A percentile compares a stretch with the other conserved stretches of the same genome.
Conservation (phyloP, 2,113 vertebrate genomes). For the Thryonomys swinderianus region DNA sequence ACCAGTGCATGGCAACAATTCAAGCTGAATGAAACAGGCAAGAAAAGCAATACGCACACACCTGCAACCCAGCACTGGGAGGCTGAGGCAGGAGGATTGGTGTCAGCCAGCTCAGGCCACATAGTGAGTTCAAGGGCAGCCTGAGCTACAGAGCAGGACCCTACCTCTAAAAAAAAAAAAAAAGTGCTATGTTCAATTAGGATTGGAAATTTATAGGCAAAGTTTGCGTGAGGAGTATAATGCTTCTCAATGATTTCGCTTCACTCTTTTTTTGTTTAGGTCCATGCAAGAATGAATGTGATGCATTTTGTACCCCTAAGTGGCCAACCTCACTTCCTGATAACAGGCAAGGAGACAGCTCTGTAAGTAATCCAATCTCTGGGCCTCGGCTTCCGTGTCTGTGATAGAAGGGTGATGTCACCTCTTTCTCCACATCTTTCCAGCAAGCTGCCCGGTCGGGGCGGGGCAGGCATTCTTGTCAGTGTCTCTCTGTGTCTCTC, state of each 20-base stretch:
- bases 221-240: neutral
- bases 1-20: neutral
- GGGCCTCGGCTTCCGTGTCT: neutral
- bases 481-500: neutral
- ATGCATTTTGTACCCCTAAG: neutral
- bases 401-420: neutral
- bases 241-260: constrained; percentile 13
- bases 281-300: neutral
- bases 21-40: neutral
- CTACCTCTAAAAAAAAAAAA: neutral
- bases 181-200: neutral
- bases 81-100: neutral
- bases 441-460: neutral
- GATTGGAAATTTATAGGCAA: neutral
- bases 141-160: neutral
- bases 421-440: neutral
- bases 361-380: neutral
- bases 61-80: neutral
- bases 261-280: neutral
- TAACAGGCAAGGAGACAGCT: neutral
- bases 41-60: neutral
- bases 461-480: neutral
- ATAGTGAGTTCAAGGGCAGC: neutral
- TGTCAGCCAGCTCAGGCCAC: neutral
- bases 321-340: neutral